Base-by-base conservation (phyloP, 2,888 invertebrate species). In the Penaeus monodon region DNA sequence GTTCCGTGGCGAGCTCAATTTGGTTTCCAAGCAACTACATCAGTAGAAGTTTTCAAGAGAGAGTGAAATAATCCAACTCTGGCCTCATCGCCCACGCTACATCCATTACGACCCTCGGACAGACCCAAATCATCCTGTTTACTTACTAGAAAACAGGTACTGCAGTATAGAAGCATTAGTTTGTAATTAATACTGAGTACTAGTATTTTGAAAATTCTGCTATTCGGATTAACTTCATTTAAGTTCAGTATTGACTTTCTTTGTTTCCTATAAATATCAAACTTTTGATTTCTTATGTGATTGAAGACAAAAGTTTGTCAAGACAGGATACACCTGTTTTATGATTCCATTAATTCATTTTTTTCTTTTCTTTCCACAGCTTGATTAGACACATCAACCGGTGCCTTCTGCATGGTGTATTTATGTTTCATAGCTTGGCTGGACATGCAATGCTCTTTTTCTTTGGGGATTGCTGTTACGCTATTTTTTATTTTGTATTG, bases 401-500 rank as follows among this genome's bases (percentile, higher is more conserved):
- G 77, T 97, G 97, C 97, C 0, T 95, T 96, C 91, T 98, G 98
- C 98, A 84, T 94, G 97, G 93, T 95, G 96, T 92, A 97, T 97
- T 92, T 95, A 96, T 90, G 94, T 94, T 85, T 93, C 87, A 94
- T 97, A 90, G 96, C 96, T 0, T 97, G 97, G 96, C 91, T 98
- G 97, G 97, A 96, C 96, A 73, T 97, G 97, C 96, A 98, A 97
- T 93, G 95, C 96, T 90, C 96, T 98, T 96, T 92, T 94, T 97
- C 91, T 95, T 98, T 91, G 97, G 97, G 88, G 93, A 68, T 38
- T 68, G 0, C 33, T 1, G 68, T 78, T 70, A 87, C n/a, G n/a
- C 2, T 44, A n/a, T n/a, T 17, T 57, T 57, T 20, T 57, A 57
- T 57, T 44, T 44, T 44, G 44, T 44, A 17, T 57, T 57, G 17